Evolutionary conservation across 2,113 vertebrate genomes (phyloP).

Genomic region (Oreotrochilus melanogaster): DNA sequence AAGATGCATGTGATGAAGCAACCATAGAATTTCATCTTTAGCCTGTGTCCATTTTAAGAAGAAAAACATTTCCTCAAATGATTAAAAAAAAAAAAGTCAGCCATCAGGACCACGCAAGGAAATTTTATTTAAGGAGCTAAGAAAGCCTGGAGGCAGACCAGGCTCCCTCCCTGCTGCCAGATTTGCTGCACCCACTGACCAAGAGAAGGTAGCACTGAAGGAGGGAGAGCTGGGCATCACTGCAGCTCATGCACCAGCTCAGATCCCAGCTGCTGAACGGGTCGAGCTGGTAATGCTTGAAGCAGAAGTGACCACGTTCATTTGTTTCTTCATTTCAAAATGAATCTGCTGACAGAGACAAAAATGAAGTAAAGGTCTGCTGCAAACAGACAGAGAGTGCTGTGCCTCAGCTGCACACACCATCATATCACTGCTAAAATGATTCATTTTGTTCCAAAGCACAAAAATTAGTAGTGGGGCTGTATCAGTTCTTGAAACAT

Average conservation of each 20-base stretch:
- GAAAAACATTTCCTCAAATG: background rate
- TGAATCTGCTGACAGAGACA: background rate
- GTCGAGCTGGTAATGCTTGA: accelerated
- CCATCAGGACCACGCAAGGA: background rate
- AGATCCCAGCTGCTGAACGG: background rate
- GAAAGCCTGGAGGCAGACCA: background rate
- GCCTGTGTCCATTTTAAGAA: background rate
- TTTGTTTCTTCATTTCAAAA: background rate
- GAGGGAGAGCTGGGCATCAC: background rate
- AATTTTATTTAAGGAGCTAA: background rate
- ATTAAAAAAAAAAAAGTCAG: background rate
- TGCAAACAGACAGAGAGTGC: background rate
- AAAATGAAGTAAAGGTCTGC: background rate
- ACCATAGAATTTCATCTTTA: background rate
- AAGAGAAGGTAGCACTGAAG: background rate
- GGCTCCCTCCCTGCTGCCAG: accelerated
- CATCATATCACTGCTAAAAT: background rate
- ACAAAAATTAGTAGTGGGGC: background rate
- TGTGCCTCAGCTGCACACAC: background rate
- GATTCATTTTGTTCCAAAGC: background rate
- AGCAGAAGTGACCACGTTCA: background rate
- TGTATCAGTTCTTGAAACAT: background rate
- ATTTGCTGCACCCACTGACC: background rate
- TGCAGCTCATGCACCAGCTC: background rate
- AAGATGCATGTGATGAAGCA: background rate